phyloP scores from a whole-genome alignment of 2,888 invertebrate species.

The Drosophila nigricruria region DNA sequence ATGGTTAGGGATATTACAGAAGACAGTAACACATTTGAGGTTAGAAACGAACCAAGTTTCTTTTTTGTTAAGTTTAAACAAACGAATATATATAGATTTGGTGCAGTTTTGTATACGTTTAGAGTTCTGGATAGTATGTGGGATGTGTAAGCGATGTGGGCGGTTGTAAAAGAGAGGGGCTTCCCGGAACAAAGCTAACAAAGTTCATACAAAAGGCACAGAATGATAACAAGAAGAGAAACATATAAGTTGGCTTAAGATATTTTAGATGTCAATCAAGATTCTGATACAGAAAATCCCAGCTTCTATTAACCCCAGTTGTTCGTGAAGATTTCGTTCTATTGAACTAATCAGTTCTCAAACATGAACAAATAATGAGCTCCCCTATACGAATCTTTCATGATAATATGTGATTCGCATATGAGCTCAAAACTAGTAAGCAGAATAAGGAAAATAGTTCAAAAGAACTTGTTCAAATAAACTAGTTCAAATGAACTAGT shows the following conservation, averaged over 20 bases:
- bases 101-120: neutral
- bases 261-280: too few relatives aligned
- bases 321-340: too few relatives aligned
- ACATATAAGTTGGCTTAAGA: neutral
- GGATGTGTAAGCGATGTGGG: neutral
- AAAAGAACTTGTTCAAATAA: too few relatives aligned
- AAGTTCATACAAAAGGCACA: neutral
- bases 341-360: too few relatives aligned
- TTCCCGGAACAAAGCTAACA: neutral
- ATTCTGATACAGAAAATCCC: too few relatives aligned
- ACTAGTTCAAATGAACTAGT: too few relatives aligned
- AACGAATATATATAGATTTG: neutral
- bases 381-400: too few relatives aligned
- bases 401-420: too few relatives aligned
- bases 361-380: too few relatives aligned
- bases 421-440: too few relatives aligned
- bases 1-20: neutral
- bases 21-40: constrained; percentile 25
- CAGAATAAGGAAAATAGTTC: too few relatives aligned
- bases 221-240: neutral
- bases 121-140: neutral
- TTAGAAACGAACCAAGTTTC: constrained; percentile 26
- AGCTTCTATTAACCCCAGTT: too few relatives aligned
- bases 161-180: neutral
- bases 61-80: constrained; percentile 3